These are phyloP conservation scores for Alaudala cheleensis DNA, from an alignment of 2,113 vertebrate genomes.

Conservation along the genomic window DNA sequence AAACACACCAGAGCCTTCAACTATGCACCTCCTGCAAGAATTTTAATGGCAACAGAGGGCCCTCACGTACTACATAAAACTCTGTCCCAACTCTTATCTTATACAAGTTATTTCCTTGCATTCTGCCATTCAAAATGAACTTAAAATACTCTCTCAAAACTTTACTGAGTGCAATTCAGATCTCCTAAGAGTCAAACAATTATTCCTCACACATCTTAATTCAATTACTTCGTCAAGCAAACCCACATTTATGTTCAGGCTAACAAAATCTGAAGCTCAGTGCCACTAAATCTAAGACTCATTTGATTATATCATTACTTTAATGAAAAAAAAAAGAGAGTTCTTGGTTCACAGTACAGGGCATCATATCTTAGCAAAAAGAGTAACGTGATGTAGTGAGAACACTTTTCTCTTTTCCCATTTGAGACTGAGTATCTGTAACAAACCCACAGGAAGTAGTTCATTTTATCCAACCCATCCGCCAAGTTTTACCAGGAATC, in stretches of 20 bases:
- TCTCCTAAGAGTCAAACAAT: background rate
- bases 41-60: constrained; percentile 53
- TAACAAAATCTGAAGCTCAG: background rate
- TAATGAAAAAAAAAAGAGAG: background rate
- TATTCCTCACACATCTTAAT: background rate
- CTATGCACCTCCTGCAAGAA: constrained; percentile 12
- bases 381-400: background rate
- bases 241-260: background rate
- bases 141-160: background rate
- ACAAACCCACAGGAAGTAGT: background rate
- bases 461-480: background rate
- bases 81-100: background rate
- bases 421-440: background rate
- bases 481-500: background rate
- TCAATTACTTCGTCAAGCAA: background rate
- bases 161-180: background rate
- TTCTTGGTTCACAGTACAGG: background rate
- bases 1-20: background rate
- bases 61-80: constrained; percentile 7
- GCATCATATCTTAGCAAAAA: background rate
- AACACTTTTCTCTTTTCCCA: background rate
- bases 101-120: background rate
- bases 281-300: background rate
- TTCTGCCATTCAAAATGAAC: background rate
- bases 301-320: background rate